Evolutionary conservation across 2,113 vertebrate genomes (phyloP).

Genomic region (Pachypanchax playfairii): DNA sequence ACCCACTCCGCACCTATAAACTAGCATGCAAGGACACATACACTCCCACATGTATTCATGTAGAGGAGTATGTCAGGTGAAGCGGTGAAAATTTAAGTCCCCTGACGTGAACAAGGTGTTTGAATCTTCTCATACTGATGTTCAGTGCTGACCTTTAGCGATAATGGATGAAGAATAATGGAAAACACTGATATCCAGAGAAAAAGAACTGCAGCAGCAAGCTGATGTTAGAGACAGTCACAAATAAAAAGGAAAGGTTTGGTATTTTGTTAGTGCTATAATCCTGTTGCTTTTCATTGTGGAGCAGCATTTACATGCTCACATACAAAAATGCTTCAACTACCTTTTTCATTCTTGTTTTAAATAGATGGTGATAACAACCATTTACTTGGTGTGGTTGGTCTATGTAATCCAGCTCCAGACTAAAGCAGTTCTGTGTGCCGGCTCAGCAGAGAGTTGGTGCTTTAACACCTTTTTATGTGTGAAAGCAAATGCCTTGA

Average conservation of each 20-base stretch:
- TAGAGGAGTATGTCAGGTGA: slow-evolving; percentile 50
- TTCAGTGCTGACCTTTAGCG: slow-evolving; percentile 62
- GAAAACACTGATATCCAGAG: slow-evolving; percentile 53
- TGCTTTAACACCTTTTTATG: neutral
- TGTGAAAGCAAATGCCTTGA: neutral
- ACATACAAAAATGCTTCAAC: neutral
- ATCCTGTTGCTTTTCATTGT: neutral
- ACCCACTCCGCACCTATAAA: slow-evolving; percentile 29
- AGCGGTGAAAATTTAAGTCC: slow-evolving; percentile 48
- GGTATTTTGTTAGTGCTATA: slow-evolving; percentile 9
- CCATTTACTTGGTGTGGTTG: too few relatives aligned
- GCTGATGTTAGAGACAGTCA: slow-evolving; percentile 34
- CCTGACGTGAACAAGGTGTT: slow-evolving; percentile 57
- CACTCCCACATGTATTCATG: slow-evolving; percentile 9
- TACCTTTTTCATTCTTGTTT: neutral
- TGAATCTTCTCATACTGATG: slow-evolving; percentile 54
- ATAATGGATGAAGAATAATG: slow-evolving; percentile 67
- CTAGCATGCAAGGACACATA: slow-evolving; percentile 17
- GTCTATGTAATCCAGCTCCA: neutral
- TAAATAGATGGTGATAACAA: too few relatives aligned
- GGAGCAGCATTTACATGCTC: neutral
- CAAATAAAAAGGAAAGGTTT: slow-evolving; percentile 6
- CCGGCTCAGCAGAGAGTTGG: neutral
- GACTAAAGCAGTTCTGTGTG: neutral
- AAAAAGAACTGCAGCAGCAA: slow-evolving; percentile 25